Base-by-base conservation (phyloP, 1,140 invertebrate species). In the Globodera rostochiensis region DNA sequence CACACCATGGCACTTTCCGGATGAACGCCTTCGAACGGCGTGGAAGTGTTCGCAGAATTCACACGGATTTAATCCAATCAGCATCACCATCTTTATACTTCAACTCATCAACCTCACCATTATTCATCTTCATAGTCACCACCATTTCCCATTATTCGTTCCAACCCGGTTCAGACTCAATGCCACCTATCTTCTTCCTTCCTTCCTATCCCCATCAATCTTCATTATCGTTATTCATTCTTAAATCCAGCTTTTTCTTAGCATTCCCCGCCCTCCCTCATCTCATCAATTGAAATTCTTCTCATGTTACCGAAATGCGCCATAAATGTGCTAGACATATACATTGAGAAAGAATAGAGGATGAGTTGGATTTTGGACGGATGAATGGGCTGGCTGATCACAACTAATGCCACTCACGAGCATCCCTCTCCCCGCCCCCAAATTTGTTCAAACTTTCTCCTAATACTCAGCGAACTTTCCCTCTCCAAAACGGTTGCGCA, bases 161-260 rank as follows among this genome's bases (percentile, higher is more conserved):
- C 15, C 6, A 13, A 64, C 6, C 57, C 19, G 13, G 57, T 64
- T 64, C 13, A 64, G 19, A 15, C 57, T 64, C 57, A 64, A 64
- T 64, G 57, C 57, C 57, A 64, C 57, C 57, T 64, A 19, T 13
- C 50, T 53, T 13, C 50, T 53, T 13, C 50, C 50, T 53, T 7
- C 19, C 19, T 64, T 64, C 57, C 57, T 15, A 64, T 5, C 19
- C 57, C 57, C 57, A 64, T 64, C 57, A 64, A 64, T 64, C 57
- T 64, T 64, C 57, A 64, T 13, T 19, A 64, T 64, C 57, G 19
- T 64, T 19, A 11, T 64, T 19, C 57, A 64, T 64, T 13, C 57
- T 64, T 64, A 64, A 64, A 64, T 64, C 57, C 57, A 64, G 57
- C 57, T 64, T 64, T 64, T 64, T 64, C 11, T 64, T 15, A 64